Conservation (phyloP, 2,113 vertebrate genomes). For the Melanotaenia duboulayi region DNA sequence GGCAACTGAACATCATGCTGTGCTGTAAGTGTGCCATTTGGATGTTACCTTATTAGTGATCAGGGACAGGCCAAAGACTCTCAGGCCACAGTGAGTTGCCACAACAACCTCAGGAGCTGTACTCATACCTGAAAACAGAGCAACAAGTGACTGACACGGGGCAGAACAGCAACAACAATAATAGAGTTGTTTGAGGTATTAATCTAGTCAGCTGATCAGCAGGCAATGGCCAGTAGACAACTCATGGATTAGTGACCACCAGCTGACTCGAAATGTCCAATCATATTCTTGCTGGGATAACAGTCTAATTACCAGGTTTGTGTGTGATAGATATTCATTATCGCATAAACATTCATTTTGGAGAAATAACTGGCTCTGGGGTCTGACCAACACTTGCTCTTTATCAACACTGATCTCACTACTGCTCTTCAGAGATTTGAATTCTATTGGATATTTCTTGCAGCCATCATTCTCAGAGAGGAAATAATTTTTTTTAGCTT, state of each 20-base stretch:
- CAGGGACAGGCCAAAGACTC: slow-evolving; percentile 86
- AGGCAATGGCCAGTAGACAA: background rate
- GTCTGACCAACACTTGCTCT: no score
- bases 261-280: background rate
- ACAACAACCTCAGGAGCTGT: slow-evolving; percentile 84
- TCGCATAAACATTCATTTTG: no score
- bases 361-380: no score
- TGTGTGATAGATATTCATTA: background rate
- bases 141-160: background rate
- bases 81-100: slow-evolving; percentile 83
- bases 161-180: background rate
- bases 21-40: background rate
- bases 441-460: no score
- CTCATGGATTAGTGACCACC: background rate
- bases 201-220: background rate
- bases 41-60: slow-evolving; percentile 83
- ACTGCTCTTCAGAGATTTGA: no score
- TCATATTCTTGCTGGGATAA: background rate
- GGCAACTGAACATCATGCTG: background rate
- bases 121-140: slow-evolving; percentile 82
- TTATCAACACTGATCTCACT: no score
- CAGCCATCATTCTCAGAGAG: no score
- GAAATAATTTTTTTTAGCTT: no score
- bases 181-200: background rate
- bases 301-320: background rate